phyloP scores from a whole-genome alignment of 2,113 vertebrate genomes.

The Rhinoderma darwinii region DNA sequence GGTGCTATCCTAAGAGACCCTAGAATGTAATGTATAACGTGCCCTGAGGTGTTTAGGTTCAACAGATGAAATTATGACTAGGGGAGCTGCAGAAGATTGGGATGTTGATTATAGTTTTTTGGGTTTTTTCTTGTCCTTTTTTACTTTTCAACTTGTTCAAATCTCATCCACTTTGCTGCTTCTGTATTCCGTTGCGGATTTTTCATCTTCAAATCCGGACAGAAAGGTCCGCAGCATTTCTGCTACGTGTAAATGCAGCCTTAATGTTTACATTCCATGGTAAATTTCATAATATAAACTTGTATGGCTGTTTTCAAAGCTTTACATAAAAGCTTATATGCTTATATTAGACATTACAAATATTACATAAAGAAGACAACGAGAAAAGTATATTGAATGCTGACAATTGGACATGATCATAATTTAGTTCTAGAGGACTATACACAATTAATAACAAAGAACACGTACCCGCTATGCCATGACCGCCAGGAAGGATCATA shows the following conservation, averaged over 20 bases:
- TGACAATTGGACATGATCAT: not conserved
- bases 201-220: too few species aligned
- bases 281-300: not conserved
- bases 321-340: not conserved
- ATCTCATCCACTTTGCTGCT: too few species aligned
- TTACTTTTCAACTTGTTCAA: too few species aligned
- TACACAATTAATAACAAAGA: not conserved
- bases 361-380: not conserved
- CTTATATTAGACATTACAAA: not conserved
- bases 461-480: not conserved
- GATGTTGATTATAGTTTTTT: too few species aligned
- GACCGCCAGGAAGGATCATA: slow-evolving; percentile 11
- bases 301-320: too few species aligned
- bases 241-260: too few species aligned
- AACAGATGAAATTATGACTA: not conserved
- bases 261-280: not conserved
- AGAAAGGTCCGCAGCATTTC: too few species aligned
- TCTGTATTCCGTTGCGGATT: too few species aligned
- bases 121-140: too few species aligned
- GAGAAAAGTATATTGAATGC: not conserved
- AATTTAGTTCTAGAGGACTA: not conserved
- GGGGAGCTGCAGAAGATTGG: not conserved
- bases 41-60: not conserved
- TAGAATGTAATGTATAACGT: not conserved
- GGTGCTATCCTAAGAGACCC: slow-evolving; percentile 17